These are phyloP conservation scores for Hippocampus abdominalis DNA, from an alignment of 2,113 vertebrate species.

Conservation along the genomic window DNA sequence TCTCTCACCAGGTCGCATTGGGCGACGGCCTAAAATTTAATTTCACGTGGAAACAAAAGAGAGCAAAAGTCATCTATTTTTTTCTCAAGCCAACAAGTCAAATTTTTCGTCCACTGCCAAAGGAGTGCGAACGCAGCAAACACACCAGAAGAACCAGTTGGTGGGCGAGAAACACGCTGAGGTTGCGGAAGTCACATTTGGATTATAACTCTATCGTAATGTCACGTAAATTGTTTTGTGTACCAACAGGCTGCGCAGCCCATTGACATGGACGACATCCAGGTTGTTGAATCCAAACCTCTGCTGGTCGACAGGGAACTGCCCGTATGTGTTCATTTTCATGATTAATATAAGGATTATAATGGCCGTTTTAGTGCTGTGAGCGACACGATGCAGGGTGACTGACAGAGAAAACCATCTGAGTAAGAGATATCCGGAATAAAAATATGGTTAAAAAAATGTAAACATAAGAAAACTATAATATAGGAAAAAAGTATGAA, in stretches of 20 bases:
- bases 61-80: background rate
- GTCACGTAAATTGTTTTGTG: background rate
- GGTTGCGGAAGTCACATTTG: background rate
- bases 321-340: constrained; percentile 55
- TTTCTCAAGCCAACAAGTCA: background rate
- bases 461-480: too few species aligned
- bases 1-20: background rate
- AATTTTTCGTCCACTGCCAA: background rate
- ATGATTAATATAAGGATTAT: background rate
- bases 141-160: background rate
- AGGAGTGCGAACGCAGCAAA: background rate
- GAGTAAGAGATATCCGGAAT: too few species aligned
- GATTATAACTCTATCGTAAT: background rate
- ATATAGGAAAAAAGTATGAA: too few species aligned
- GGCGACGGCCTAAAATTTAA: background rate
- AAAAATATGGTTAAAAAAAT: too few species aligned
- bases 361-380: too few species aligned
- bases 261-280: constrained; percentile 73
- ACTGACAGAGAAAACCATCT: too few species aligned
- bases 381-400: too few species aligned
- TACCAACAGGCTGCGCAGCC: constrained; percentile 35
- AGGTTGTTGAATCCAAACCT: constrained; percentile 70
- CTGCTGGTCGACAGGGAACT: constrained; percentile 73
- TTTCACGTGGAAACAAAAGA: background rate
- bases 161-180: constrained; percentile 7